Evolutionary conservation across 2,113 vertebrate genomes (phyloP), one percentile per base, ranked within the genome.

Genomic region (Charina bottae): DNA sequence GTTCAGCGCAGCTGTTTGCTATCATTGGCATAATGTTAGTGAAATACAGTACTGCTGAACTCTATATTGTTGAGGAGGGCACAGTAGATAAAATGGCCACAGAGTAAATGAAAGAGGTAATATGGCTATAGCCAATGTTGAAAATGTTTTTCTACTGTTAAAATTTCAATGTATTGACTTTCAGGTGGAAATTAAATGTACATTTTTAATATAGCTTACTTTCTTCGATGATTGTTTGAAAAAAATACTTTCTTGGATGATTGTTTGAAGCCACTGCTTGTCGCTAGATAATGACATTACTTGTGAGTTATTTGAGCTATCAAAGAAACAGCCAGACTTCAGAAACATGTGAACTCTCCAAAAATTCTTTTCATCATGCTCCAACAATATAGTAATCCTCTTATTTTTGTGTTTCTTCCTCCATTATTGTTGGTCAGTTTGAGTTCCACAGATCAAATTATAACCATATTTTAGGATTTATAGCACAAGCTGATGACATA

Each of bases 381-480:
- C 59, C 28, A 93, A 21, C 28, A 62, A 15, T 59, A 94, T 15
- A 90, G 86, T 78, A 46, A 37, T 83, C 4, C 0, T 28, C 21
- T 84, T 13, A 23, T 0, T 88, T 91, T 23, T 1, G 2, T 15
- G 13, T 62, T 89, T 86, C 0, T 54, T 78, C 7, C 46, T 86
- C 28, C 23, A 15, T 85, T 84, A 83, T 49, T 53, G 28, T 60
- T 54, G 28, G 0, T 87, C 0, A 0, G 3, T 5, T 72, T 72
- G 84, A 84, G 17, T 28, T 53, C 28, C 87, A 85, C 89, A 83
- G 95, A 96, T 95, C 93, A 19, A 83, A 93, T 94, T 92, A 95
- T 95, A 94, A 64, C 94, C 91, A 92, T 93, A 49, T 91, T 94
- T 89, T 88, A 93, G 90, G 62, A 64, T 85, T 92, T 93, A 92